Conservation (phyloP, 2,113 vertebrate species). For the Scartelaos histophorus region DNA sequence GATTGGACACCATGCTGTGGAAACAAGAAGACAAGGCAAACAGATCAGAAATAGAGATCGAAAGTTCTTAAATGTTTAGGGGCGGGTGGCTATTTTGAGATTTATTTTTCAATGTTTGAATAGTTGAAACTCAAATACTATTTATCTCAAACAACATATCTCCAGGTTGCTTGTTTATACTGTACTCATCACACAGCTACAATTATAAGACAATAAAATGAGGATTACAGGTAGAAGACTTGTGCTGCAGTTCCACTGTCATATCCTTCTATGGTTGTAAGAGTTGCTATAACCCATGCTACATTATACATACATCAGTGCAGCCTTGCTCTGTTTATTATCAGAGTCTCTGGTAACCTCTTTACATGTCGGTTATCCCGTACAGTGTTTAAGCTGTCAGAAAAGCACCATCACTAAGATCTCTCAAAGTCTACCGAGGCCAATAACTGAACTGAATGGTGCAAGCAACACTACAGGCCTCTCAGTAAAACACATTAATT, state of each 20-base stretch:
- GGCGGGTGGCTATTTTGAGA: neutral
- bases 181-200: neutral
- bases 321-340: constrained; percentile 12
- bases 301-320: constrained; percentile 41
- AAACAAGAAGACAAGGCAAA: constrained; percentile 53
- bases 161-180: neutral
- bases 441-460: constrained; percentile 39
- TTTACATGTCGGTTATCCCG: constrained; percentile 31
- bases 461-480: constrained; percentile 34
- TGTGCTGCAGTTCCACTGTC: neutral
- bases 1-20: constrained; percentile 49
- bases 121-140: neutral
- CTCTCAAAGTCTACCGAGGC: constrained; percentile 21
- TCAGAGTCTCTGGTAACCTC: constrained; percentile 41
- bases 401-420: constrained; percentile 28
- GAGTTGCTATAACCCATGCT: constrained; percentile 26
- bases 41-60: constrained; percentile 37
- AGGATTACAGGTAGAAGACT: neutral
- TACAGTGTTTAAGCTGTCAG: constrained; percentile 39
- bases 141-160: neutral
- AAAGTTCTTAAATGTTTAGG: neutral
- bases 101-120: neutral
- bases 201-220: neutral
- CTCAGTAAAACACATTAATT: constrained; percentile 38
- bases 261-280: neutral